These are phyloP conservation scores for Eupithecia pulchellata DNA, from an alignment of 2,888 invertebrate species.

Conservation along the genomic window DNA sequence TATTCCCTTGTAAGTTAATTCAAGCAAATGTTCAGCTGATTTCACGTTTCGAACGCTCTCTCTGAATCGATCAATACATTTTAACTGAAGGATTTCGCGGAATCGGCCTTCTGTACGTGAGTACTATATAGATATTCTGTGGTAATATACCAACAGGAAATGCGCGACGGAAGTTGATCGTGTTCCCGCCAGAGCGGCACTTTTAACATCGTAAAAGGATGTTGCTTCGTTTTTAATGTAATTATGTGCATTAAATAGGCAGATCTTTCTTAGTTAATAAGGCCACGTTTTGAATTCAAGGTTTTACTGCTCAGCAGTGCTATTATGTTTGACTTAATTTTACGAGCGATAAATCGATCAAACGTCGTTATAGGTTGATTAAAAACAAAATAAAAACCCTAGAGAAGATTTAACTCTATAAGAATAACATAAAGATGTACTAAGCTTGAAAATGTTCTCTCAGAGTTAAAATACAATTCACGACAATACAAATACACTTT, in stretches of 20 bases:
- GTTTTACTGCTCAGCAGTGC: background rate
- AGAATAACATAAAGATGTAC: background rate
- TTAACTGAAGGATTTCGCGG: too few relatives aligned
- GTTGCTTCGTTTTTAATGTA: background rate
- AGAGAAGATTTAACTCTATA: background rate
- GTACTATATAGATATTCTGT: too few relatives aligned
- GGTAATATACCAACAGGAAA: background rate
- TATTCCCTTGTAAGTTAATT: background rate
- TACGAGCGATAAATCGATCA: background rate
- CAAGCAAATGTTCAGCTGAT: background rate
- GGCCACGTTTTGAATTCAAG: background rate
- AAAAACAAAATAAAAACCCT: background rate
- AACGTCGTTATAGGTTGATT: too few relatives aligned
- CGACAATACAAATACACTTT: too few relatives aligned
- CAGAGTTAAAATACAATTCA: too few relatives aligned
- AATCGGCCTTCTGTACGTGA: too few relatives aligned
- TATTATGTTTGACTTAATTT: background rate
- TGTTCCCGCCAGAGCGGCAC: background rate
- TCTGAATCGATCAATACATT: too few relatives aligned
- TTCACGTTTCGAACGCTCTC: background rate
- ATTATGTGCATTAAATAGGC: background rate
- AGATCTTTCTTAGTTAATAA: background rate
- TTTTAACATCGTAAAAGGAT: background rate
- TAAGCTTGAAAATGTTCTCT: background rate
- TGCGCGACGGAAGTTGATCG: constrained; percentile 1